phyloP scores from a whole-genome alignment of 2,113 vertebrate genomes.

The Siniperca chuatsi region DNA sequence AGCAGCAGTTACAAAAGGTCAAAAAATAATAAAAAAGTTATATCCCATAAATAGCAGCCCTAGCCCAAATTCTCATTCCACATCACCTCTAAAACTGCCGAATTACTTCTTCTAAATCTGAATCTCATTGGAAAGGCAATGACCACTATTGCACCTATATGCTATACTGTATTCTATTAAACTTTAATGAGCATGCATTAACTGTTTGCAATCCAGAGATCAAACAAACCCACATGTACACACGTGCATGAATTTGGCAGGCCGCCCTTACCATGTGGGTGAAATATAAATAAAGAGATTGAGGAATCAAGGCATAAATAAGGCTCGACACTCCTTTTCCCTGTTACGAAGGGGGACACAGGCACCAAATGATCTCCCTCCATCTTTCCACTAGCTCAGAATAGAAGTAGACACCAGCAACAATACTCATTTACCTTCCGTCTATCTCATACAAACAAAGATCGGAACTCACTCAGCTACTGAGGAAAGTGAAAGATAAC shows the following conservation, averaged over 20 bases:
- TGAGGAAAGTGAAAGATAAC: conserved; percentile 21
- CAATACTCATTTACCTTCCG: conserved; percentile 68
- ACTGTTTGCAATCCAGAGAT: conserved; percentile 38
- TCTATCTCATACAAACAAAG: conserved; percentile 55
- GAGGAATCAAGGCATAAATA: conserved; percentile 70
- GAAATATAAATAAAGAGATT: conserved; percentile 71
- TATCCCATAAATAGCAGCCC: not conserved
- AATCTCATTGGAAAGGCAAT: conserved; percentile 44
- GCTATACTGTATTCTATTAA: conserved; percentile 59
- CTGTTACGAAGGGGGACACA: conserved; percentile 46
- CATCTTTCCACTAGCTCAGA: conserved; percentile 44
- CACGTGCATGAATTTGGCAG: conserved; percentile 52
- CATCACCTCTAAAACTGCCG: conserved; percentile 18
- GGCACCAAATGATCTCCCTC: conserved; percentile 56
- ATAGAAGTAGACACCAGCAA: conserved; percentile 70
- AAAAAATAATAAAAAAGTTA: conserved; percentile 13
- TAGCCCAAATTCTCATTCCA: conserved; percentile 20
- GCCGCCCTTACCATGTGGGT: conserved; percentile 45
- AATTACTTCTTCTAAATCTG: conserved; percentile 18
- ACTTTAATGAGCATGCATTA: conserved; percentile 64
- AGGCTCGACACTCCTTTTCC: conserved; percentile 65
- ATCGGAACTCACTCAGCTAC: conserved; percentile 22
- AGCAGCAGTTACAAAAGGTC: conserved; percentile 12
- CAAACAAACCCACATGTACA: conserved; percentile 35
- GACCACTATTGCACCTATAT: conserved; percentile 34